Evolutionary conservation across 1,140 invertebrate species (phyloP).

Genomic region (Copidosoma floridanum): DNA sequence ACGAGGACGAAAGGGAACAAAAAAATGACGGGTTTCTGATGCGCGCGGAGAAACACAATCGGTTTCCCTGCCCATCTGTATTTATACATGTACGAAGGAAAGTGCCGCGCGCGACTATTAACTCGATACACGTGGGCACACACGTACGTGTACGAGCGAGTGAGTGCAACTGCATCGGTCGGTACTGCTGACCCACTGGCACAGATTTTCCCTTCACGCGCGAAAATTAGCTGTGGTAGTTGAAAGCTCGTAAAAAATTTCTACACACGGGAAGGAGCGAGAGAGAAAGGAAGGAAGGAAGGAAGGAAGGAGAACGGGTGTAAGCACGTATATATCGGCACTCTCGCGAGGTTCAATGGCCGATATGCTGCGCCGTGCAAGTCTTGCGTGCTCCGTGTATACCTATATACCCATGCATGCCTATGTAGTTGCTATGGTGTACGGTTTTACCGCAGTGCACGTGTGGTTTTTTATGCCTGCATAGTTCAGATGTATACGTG

Average conservation of each 20-base stretch:
- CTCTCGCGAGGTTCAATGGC: constrained; percentile 20
- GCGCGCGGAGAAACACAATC: constrained; percentile 33
- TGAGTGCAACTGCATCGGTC: constrained; percentile 15
- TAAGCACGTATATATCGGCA: neutral
- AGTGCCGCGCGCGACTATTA: constrained; percentile 37
- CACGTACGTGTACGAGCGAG: constrained; percentile 3
- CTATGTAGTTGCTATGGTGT: neutral
- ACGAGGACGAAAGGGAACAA: neutral
- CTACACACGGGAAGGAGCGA: constrained; percentile 28
- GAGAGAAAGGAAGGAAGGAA: constrained; percentile 8
- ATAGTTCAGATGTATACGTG: too few species aligned
- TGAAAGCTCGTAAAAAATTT: constrained; percentile 40
- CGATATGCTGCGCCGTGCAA: constrained; percentile 14
- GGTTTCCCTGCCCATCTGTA: constrained; percentile 38
- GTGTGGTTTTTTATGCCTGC: neutral
- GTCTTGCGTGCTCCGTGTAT: neutral
- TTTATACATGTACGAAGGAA: constrained; percentile 29
- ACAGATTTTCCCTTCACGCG: constrained; percentile 45
- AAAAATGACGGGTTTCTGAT: neutral
- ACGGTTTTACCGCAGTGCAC: too few species aligned
- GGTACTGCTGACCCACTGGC: constrained; percentile 41
- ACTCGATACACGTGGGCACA: constrained; percentile 30
- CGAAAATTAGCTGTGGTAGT: constrained; percentile 38
- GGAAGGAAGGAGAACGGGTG: constrained; percentile 27
- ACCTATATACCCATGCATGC: neutral